phyloP scores from a whole-genome alignment of 2,113 vertebrate genomes.

The Thymallus thymallus region DNA sequence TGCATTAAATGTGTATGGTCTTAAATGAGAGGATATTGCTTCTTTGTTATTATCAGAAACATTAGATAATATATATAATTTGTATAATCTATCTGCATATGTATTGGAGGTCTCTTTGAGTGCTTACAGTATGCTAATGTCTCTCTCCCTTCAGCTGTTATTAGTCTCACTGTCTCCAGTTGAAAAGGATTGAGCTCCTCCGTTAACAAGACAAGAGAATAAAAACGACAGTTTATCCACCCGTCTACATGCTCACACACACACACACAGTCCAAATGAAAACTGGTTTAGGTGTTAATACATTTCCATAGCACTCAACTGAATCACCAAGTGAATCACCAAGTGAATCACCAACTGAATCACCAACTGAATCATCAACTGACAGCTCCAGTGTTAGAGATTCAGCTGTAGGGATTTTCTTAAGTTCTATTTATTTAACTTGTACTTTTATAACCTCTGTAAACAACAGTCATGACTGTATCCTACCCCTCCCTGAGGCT shows the following conservation, averaged over 20 bases:
- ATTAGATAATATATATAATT: neutral
- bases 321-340: no score
- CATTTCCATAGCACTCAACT: no score
- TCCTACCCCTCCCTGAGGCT: slow-evolving; percentile 17
- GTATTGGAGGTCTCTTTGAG: slow-evolving; percentile 45
- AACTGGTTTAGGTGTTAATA: no score
- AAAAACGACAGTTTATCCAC: neutral
- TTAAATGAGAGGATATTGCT: neutral
- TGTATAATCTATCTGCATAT: neutral
- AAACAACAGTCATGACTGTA: slow-evolving; percentile 11
- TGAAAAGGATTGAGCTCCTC: slow-evolving; percentile 26
- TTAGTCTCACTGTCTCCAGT: slow-evolving; percentile 36
- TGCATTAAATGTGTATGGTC: slow-evolving; percentile 10
- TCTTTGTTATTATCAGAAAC: neutral
- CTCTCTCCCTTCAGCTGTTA: slow-evolving; percentile 56
- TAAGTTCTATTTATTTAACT: no score
- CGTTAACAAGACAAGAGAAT: slow-evolving; percentile 5
- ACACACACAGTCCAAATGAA: no score
- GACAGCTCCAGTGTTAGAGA: no score
- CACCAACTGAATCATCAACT: no score
- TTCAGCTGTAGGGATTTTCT: no score
- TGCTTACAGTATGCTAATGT: slow-evolving; percentile 42
- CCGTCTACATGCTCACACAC: neutral
- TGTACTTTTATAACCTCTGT: slow-evolving; percentile 11
- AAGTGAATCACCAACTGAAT: no score